A percentile compares a stretch with the other conserved stretches of the same genome.
phyloP scores from a whole-genome alignment of 2,888 invertebrate species.

The Xanthia icteritia region DNA sequence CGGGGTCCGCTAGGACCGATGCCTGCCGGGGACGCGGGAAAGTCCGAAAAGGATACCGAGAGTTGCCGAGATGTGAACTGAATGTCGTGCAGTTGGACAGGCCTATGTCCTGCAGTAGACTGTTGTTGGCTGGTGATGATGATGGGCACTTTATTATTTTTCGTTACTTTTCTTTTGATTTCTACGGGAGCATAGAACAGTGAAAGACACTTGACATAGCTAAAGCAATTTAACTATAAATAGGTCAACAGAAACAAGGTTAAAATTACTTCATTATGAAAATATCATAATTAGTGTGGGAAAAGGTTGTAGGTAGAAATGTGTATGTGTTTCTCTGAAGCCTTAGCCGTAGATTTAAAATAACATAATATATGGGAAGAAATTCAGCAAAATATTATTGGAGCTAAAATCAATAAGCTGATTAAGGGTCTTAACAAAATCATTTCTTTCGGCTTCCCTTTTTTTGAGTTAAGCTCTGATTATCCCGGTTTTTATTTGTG shows the following conservation, averaged over 20 bases:
- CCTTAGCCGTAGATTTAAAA: neutral
- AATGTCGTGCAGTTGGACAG: neutral
- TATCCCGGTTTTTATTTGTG: neutral
- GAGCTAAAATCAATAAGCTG: neutral
- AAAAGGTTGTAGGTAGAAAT: constrained; percentile 1
- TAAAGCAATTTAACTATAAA: neutral
- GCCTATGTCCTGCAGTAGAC: too few species aligned
- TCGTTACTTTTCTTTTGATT: neutral
- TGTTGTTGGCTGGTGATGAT: neutral
- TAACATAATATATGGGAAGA: neutral
- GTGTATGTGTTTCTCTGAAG: constrained; percentile 8
- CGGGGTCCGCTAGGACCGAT: too few species aligned
- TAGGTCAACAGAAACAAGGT: neutral
- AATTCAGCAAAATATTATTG: neutral
- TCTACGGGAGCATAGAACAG: neutral
- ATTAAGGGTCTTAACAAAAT: neutral
- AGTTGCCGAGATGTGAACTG: neutral
- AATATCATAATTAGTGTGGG: neutral
- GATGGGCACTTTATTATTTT: neutral
- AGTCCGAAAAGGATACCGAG: too few species aligned
- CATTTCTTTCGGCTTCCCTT: neutral
- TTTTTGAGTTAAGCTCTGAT: neutral
- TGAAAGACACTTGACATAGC: neutral
- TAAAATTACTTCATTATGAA: neutral
- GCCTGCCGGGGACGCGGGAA: too few species aligned